phyloP scores from a whole-genome alignment of 2,113 vertebrate species.

The Passer domesticus region DNA sequence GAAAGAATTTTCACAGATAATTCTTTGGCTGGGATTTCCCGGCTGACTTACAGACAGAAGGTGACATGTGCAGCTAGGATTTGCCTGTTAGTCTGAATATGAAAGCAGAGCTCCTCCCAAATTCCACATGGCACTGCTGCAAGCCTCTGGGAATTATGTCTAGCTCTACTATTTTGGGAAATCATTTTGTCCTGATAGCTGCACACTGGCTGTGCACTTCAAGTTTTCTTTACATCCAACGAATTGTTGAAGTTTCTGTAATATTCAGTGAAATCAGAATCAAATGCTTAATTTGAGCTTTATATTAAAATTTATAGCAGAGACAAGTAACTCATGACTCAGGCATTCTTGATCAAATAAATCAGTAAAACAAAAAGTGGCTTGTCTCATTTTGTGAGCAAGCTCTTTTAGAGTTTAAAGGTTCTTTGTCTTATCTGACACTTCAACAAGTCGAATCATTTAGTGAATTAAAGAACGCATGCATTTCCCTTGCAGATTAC shows the following conservation, averaged over 20 bases:
- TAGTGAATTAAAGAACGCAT: constrained; percentile 41
- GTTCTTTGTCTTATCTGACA: constrained; percentile 55
- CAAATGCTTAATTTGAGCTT: neutral
- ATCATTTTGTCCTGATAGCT: neutral
- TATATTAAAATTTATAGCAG: neutral
- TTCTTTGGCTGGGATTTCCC: neutral
- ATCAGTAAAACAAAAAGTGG: constrained; percentile 25
- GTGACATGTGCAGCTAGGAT: neutral
- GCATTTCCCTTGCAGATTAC: constrained; percentile 63
- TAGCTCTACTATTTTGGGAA: neutral
- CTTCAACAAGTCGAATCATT: constrained; percentile 31
- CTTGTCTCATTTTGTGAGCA: constrained; percentile 36
- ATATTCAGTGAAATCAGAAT: neutral
- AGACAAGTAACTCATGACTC: constrained; percentile 2
- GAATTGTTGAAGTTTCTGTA: neutral
- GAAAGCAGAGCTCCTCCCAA: neutral
- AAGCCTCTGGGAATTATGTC: neutral
- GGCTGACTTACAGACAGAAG: neutral
- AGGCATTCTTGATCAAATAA: constrained; percentile 37
- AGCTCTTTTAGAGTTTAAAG: constrained; percentile 49
- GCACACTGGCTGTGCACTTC: neutral
- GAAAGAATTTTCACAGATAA: constrained; percentile 39
- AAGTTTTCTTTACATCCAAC: neutral
- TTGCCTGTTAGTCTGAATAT: neutral
- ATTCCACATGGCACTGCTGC: neutral